Conservation (phyloP, 2,113 vertebrate genomes). For the Phrynocephalus versicolor region DNA sequence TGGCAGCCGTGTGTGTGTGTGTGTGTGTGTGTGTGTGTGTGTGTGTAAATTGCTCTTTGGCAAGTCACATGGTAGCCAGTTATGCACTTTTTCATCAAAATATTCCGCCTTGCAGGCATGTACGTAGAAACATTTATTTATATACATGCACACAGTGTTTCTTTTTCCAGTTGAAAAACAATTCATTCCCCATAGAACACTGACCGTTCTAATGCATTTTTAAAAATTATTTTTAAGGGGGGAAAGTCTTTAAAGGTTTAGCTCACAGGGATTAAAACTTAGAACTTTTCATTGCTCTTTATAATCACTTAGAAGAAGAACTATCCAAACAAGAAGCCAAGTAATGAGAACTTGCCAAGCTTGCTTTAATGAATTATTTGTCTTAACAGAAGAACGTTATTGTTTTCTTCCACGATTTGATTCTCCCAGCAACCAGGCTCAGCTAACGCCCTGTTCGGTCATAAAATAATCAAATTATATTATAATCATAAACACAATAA, state of each 20-base stretch:
- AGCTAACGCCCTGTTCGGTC: conserved; percentile 50
- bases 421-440: conserved; percentile 36
- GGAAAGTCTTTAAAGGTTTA: neutral
- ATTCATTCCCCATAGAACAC: too few relatives aligned
- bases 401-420: conserved; percentile 37
- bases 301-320: neutral
- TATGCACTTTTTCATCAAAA: too few relatives aligned
- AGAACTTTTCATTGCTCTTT: neutral
- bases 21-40: too few relatives aligned
- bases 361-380: neutral
- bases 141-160: too few relatives aligned
- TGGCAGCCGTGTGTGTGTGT: too few relatives aligned
- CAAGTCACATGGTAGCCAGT: too few relatives aligned
- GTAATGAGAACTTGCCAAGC: neutral
- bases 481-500: conserved; percentile 66
- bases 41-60: too few relatives aligned
- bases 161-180: neutral
- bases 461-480: conserved; percentile 73
- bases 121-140: too few relatives aligned
- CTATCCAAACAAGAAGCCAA: neutral
- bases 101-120: too few relatives aligned
- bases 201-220: neutral
- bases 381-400: conserved; percentile 13
- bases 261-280: neutral
- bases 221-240: neutral